Percentiles rank a stretch among this genome's conserved stretches.
These are phyloP conservation scores for Mechanitis mazaeus DNA, from an alignment of 2,888 invertebrate species.

Conservation along the genomic window DNA sequence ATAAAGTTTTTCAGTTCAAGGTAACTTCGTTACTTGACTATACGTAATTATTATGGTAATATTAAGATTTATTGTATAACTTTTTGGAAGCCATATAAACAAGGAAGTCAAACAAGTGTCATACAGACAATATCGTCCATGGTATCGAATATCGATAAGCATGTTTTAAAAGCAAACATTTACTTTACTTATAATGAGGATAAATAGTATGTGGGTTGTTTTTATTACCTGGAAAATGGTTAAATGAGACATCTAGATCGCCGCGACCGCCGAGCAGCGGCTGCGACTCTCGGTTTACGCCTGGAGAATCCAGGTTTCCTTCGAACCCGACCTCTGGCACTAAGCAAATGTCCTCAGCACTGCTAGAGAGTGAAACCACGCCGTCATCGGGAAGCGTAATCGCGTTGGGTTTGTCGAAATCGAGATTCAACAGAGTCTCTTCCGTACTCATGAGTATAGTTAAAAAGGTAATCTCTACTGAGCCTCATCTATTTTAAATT, in stretches of 20 bases:
- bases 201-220: slow-evolving; percentile 7
- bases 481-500: slow-evolving; percentile 74
- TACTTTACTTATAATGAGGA: slow-evolving; percentile 7
- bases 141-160: slow-evolving; percentile 18
- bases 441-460: slow-evolving; percentile 78
- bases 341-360: slow-evolving; percentile 83
- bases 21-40: slow-evolving; percentile 32
- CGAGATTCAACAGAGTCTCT: slow-evolving; percentile 79
- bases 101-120: slow-evolving; percentile 46
- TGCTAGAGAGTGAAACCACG: slow-evolving; percentile 77
- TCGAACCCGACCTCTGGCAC: slow-evolving; percentile 91
- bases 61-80: slow-evolving; percentile 13
- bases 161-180: slow-evolving; percentile 11
- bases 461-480: slow-evolving; percentile 61
- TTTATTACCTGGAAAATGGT: slow-evolving; percentile 88
- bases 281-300: slow-evolving; percentile 93
- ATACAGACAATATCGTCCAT: slow-evolving; percentile 26
- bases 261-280: slow-evolving; percentile 92
- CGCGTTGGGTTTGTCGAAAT: slow-evolving; percentile 76
- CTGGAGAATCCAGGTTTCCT: slow-evolving; percentile 89
- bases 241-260: slow-evolving; percentile 84
- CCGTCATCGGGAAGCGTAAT: slow-evolving; percentile 74
- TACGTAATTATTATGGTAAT: slow-evolving; percentile 19
- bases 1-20: slow-evolving; percentile 37
- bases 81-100: slow-evolving; percentile 44